Evolutionary conservation across 1,140 invertebrate genomes (phyloP).

Genomic region (Zaprionus nigranus): DNA sequence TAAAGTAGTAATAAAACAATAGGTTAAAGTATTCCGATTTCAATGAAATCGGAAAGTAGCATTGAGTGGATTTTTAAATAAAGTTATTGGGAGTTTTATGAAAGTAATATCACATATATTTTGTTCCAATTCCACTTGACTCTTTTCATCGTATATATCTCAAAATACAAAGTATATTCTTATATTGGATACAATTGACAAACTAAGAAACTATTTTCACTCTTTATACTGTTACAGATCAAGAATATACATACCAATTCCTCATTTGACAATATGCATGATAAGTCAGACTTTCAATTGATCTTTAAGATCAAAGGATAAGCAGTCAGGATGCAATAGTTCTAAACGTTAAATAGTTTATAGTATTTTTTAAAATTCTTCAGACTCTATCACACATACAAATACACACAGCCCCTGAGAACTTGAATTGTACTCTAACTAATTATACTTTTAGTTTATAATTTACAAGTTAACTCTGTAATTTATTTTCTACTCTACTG

Average conservation of each 20-base stretch:
- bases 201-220: no score
- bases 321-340: neutral
- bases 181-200: no score
- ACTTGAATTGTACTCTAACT: constrained; percentile 37
- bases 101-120: no score
- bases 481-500: constrained; percentile 51
- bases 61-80: neutral
- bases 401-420: neutral
- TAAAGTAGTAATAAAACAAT: neutral
- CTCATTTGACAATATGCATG: neutral
- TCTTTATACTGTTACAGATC: neutral
- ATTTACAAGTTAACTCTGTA: constrained; percentile 44
- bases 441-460: constrained; percentile 44
- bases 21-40: neutral
- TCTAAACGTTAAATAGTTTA: neutral
- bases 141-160: no score
- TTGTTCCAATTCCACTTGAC: no score
- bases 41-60: neutral
- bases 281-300: neutral
- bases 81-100: no score
- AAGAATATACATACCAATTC: neutral
- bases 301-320: no score
- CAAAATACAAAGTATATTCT: no score
- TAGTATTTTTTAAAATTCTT: neutral
- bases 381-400: neutral